Conservation (phyloP, 2,797 vertebrate genomes). For the Avahi laniger region DNA sequence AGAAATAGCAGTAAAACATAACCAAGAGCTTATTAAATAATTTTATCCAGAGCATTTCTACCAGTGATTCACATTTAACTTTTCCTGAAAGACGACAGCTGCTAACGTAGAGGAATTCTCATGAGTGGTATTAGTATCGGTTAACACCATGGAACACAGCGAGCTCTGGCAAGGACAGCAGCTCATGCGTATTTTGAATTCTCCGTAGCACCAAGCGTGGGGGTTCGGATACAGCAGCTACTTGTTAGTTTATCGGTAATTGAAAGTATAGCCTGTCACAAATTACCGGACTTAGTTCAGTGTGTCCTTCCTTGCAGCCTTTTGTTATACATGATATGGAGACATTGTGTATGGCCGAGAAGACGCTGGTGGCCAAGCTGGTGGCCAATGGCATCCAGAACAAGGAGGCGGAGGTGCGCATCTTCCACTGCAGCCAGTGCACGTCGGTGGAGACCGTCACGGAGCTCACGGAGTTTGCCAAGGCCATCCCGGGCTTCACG, state of each 20-base stretch:
- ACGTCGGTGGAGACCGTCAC: constrained; percentile 95
- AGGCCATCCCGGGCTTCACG: constrained; percentile 94
- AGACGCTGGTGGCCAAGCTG: constrained; percentile 90
- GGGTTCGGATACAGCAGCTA: rapidly evolving
- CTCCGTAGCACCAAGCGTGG: neutral
- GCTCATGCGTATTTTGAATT: rapidly evolving
- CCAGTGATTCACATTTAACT: neutral
- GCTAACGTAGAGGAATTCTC: neutral
- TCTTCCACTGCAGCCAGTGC: constrained; percentile 96
- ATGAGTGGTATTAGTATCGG: rapidly evolving
- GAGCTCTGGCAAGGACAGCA: too few relatives aligned
- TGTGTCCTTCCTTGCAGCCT: constrained; percentile 84
- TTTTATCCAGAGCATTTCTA: neutral
- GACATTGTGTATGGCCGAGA: constrained; percentile 94
- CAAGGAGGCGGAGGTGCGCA: constrained; percentile 92
- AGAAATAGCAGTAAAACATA: neutral
- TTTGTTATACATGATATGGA: constrained; percentile 98
- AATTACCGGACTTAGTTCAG: rapidly evolving
- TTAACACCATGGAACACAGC: rapidly evolving
- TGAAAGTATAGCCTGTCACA: neutral
- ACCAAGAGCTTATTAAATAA: neutral
- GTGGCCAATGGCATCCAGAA: constrained; percentile 89
- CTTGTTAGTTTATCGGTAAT: rapidly evolving
- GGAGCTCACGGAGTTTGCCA: constrained; percentile 96
- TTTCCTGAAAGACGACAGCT: neutral